These are phyloP conservation scores for Eupithecia subumbrata DNA, from an alignment of 2,888 invertebrate species.

Conservation along the genomic window DNA sequence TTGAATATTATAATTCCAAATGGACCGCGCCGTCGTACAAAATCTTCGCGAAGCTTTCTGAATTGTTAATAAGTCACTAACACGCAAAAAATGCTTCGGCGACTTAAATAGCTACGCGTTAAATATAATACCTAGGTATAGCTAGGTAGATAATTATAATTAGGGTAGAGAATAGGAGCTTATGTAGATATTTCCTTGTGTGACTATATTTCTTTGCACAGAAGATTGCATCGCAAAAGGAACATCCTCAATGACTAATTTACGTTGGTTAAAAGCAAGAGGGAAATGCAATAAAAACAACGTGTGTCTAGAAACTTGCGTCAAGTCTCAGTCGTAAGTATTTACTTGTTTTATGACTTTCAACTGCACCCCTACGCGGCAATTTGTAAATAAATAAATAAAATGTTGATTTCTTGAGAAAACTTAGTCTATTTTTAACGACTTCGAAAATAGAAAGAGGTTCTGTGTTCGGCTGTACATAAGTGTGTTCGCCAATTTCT, in stretches of 20 bases:
- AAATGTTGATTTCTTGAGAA: too few relatives aligned
- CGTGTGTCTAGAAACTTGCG: background rate
- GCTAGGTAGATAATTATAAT: background rate
- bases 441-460: too few relatives aligned
- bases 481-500: too few relatives aligned
- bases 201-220: background rate
- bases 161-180: background rate
- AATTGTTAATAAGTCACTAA: constrained; percentile 50
- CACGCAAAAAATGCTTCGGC: constrained; percentile 30
- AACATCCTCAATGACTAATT: background rate
- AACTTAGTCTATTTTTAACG: too few relatives aligned
- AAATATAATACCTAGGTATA: background rate
- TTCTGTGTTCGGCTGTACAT: too few relatives aligned
- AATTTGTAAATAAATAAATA: background rate
- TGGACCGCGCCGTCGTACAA: constrained; percentile 19
- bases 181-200: background rate
- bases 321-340: background rate
- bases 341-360: background rate
- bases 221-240: background rate
- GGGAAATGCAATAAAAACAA: background rate
- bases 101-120: background rate
- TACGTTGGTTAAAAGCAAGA: background rate
- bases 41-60: constrained; percentile 38
- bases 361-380: background rate
- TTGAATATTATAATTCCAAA: constrained; percentile 41